phyloP scores from a whole-genome alignment of 1,140 invertebrate genomes.

The Apis dorsata region DNA sequence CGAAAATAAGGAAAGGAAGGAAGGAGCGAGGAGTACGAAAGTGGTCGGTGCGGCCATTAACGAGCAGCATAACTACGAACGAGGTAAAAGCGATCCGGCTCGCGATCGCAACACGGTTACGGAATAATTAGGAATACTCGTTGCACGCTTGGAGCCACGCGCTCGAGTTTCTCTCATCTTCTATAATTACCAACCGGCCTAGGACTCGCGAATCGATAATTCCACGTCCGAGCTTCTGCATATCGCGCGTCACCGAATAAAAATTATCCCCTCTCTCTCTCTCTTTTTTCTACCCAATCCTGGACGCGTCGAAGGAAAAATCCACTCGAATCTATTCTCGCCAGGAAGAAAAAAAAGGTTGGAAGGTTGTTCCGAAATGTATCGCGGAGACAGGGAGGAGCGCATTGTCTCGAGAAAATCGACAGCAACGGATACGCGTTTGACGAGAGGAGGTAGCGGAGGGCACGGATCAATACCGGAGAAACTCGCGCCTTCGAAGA shows the following conservation, averaged over 20 bases:
- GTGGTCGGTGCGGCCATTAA: slow-evolving; percentile 9
- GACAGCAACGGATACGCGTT: slow-evolving; percentile 37
- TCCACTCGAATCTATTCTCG: too few relatives aligned
- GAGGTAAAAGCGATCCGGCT: slow-evolving; percentile 9
- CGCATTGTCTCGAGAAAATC: slow-evolving; percentile 29
- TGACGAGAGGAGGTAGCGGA: slow-evolving; percentile 23
- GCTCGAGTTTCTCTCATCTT: slow-evolving; percentile 31
- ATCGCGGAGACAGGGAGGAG: background rate
- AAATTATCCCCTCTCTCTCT: background rate
- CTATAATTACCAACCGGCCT: background rate
- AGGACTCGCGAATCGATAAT: slow-evolving; percentile 14
- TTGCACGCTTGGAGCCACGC: background rate
- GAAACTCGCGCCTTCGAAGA: slow-evolving; percentile 34
- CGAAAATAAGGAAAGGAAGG: background rate
- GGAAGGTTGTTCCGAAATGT: too few relatives aligned
- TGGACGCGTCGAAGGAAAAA: too few relatives aligned
- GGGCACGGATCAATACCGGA: slow-evolving; percentile 46
- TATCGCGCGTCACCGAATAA: background rate
- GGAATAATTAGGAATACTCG: slow-evolving; percentile 37
- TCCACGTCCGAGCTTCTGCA: background rate
- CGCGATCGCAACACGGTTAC: slow-evolving; percentile 26
- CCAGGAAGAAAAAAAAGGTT: too few relatives aligned
- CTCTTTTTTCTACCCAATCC: too few relatives aligned
- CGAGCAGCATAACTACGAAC: background rate
- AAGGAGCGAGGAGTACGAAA: slow-evolving; percentile 17